Conservation (phyloP, 2,113 vertebrate genomes). For the Triplophysa tibetana region DNA sequence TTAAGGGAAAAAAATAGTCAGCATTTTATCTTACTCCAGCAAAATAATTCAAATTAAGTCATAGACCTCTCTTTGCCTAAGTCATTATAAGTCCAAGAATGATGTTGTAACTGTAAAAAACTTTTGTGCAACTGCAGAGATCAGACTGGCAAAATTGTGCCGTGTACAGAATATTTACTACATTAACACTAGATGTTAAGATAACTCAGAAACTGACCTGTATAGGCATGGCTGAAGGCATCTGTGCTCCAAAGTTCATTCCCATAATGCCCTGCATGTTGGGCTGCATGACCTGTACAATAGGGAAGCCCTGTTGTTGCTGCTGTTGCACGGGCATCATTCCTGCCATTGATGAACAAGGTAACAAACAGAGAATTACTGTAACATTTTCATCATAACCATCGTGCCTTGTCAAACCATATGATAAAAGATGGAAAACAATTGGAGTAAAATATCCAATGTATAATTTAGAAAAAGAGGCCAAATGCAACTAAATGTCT, state of each 20-base stretch:
- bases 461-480: neutral
- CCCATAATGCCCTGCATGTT: conserved; percentile 96
- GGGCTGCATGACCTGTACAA: conserved; percentile 93
- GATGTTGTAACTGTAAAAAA: neutral
- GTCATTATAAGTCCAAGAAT: neutral
- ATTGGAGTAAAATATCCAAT: neutral
- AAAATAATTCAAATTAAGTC: neutral
- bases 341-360: conserved; percentile 65
- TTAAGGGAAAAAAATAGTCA: neutral
- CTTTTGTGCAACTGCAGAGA: neutral
- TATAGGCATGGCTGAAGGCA: conserved; percentile 88
- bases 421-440: neutral
- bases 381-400: neutral
- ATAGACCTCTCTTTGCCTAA: neutral
- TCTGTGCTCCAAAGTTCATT: conserved; percentile 91
- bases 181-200: neutral
- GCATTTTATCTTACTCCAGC: neutral
- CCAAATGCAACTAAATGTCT: neutral
- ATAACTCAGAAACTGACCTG: conserved; percentile 78
- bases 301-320: conserved; percentile 81
- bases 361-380: neutral
- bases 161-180: neutral
- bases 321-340: conserved; percentile 86
- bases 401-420: neutral
- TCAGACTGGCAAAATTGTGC: neutral